Evolutionary conservation across 2,797 vertebrate species (phyloP).

Genomic region (Arremon brunneinucha): DNA sequence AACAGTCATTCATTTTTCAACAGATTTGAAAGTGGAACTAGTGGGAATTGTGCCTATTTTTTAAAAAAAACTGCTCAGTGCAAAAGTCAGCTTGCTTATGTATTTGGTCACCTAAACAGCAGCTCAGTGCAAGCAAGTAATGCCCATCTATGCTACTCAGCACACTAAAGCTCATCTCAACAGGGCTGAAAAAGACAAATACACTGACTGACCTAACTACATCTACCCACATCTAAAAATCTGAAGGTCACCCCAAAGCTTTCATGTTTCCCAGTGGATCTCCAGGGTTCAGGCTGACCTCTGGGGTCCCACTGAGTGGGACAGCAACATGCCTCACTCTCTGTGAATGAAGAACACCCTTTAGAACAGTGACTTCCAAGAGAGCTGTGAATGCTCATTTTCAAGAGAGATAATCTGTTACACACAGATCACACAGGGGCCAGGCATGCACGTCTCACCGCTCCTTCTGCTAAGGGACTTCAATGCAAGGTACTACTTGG

Average conservation of each 20-base stretch:
- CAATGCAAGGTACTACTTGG: neutral
- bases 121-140: neutral
- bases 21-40: neutral
- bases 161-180: neutral
- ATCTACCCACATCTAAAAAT: neutral
- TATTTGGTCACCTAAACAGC: neutral
- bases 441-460: fast-evolving
- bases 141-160: neutral
- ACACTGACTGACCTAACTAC: neutral
- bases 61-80: neutral
- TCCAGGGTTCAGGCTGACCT: neutral
- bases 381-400: neutral
- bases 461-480: neutral
- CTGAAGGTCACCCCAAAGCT: neutral
- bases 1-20: neutral
- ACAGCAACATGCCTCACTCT: neutral
- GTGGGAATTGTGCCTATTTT: neutral
- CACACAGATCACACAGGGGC: neutral
- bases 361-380: neutral
- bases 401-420: neutral
- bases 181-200: neutral
- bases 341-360: neutral
- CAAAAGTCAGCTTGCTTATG: neutral
- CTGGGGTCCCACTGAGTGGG: no score
- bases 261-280: fast-evolving